Base-by-base conservation (phyloP, 2,797 vertebrate species). In the Lutra lutra region DNA sequence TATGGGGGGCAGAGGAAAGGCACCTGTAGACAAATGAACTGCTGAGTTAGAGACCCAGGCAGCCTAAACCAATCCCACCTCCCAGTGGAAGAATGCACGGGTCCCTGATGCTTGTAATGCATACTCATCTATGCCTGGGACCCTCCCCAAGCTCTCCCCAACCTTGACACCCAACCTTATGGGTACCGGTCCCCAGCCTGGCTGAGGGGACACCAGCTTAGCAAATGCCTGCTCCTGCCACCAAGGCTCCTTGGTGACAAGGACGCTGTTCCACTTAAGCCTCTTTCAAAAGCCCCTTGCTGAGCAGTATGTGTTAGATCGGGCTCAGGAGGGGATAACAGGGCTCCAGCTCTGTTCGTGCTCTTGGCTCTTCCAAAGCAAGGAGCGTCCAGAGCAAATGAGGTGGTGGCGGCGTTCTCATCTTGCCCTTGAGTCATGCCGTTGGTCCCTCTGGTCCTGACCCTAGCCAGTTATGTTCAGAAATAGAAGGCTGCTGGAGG, bases 211-310 rank as follows among this genome's bases (percentile, higher is more conserved):
- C 8, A 27, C 7, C 23, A 18, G 4, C 73, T 90, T 60, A 68
- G 27, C 58, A 77, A 43, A 88, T 32, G n/a, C 25, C 6, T 7
- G 1, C 12, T n/a, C 7, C 15, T 25, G n/a, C 14, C 21, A 75
- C 21, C 23, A 29, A 46, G 46, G 7, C 68, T 75, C 38, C 54
- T 68, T 5, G 0, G 27, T 51, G 38, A 96, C 18, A 43, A 91
- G 18, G 21, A 40, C 14, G 21, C 10, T 54, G 87, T 23, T 87
- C 51, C 38, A 2, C 11, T 25, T 60, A 32, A 46, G 43, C 62
- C 29, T 43, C 64, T 88, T 58, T 94, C 48, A 58, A 83, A 94
- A 92, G 75, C 83, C 32, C 58, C 25, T 10, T 72, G 72, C 83
- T 64, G 43, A 2, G 25, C n/a, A 20, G 35, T 58, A 14, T 68